Conservation (phyloP, 2,797 vertebrate species). For the Moxostoma hubbsi region DNA sequence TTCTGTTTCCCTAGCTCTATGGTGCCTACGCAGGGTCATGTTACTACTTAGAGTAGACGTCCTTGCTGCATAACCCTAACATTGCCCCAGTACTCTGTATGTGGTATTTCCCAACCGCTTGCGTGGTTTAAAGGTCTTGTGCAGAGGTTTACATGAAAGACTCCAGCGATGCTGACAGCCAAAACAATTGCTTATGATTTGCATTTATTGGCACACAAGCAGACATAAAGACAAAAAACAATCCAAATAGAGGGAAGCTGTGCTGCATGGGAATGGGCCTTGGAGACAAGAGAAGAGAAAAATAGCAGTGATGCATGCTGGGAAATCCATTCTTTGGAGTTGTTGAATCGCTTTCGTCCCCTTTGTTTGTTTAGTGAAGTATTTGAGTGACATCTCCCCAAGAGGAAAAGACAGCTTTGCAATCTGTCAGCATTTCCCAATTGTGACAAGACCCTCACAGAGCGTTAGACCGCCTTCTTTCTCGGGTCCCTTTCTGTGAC, state of each 20-base stretch:
- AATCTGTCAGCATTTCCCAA: conserved; percentile 64
- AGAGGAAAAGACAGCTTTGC: conserved; percentile 53
- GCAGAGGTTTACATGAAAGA: conserved; percentile 20
- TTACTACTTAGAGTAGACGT: background rate
- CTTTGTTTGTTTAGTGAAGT: conserved; percentile 44
- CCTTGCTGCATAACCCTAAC: background rate
- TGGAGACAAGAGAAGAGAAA: conserved; percentile 34
- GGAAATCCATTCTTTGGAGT: background rate
- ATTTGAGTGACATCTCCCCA: conserved; percentile 61
- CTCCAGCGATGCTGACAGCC: background rate
- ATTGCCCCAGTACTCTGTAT: background rate
- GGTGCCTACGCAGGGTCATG: no score
- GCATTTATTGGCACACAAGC: conserved; percentile 31
- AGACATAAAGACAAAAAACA: conserved; percentile 46
- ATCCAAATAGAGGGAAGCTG: conserved; percentile 47
- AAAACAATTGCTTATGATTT: conserved; percentile 32
- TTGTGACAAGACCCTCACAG: conserved; percentile 49
- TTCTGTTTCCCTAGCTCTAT: background rate
- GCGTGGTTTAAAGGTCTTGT: background rate
- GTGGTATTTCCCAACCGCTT: no score
- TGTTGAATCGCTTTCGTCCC: background rate
- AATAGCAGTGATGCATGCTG: conserved; percentile 49
- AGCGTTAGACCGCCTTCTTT: background rate
- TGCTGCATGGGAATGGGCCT: conserved; percentile 56
- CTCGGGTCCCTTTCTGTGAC: conserved; percentile 48